These are phyloP conservation scores for Cinclus mexicanus DNA, from an alignment of 2,113 vertebrate genomes.

Conservation along the genomic window DNA sequence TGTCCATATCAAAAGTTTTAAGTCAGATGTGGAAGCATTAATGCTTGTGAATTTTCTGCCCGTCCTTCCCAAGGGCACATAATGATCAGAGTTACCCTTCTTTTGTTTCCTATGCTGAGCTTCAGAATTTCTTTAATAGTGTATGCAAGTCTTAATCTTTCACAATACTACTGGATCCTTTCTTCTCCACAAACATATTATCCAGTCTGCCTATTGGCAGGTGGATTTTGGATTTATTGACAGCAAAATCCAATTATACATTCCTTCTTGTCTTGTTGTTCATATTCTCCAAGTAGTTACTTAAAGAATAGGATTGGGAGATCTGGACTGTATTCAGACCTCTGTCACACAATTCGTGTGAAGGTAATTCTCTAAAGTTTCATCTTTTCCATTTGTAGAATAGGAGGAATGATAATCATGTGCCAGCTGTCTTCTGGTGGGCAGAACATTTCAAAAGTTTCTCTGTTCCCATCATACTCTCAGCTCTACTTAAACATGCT, in stretches of 20 bases:
- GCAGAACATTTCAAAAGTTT: slow-evolving; percentile 45
- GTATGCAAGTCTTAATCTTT: not conserved
- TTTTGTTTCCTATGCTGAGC: rapidly evolving
- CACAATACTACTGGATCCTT: not conserved
- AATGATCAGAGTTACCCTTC: not conserved
- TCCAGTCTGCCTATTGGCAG: not conserved
- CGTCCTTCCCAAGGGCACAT: not conserved
- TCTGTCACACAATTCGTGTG: slow-evolving; percentile 16
- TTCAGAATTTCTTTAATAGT: not conserved
- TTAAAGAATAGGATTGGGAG: not conserved
- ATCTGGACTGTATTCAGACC: slow-evolving; percentile 19
- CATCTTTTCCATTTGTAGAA: slow-evolving; percentile 24
- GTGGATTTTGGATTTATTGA: not conserved
- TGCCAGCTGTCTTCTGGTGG: slow-evolving; percentile 51
- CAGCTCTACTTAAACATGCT: not conserved
- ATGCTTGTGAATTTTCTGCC: not conserved
- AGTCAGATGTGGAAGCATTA: not conserved
- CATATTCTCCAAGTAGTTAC: not conserved
- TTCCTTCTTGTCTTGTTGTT: not conserved
- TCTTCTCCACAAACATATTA: not conserved
- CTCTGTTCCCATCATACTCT: not conserved
- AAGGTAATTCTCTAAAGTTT: slow-evolving; percentile 34
- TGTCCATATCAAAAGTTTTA: slow-evolving; percentile 23
- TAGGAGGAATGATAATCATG: slow-evolving; percentile 28
- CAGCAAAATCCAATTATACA: not conserved